Percentiles rank a stretch among this genome's conserved stretches.
Conservation (phyloP, 2,888 invertebrate genomes). For the Amphipoea lucens region DNA sequence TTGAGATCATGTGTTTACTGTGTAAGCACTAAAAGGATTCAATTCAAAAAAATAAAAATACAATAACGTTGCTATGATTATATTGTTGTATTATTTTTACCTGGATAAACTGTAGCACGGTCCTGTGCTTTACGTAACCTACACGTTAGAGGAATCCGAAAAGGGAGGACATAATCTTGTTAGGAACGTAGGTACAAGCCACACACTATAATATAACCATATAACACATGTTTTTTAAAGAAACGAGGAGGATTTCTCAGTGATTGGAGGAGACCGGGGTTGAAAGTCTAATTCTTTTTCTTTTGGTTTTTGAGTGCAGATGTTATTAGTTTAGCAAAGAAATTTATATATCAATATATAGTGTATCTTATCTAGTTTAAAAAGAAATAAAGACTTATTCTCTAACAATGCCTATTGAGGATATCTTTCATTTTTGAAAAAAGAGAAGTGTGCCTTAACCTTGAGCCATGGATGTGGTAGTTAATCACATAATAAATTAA, state of each 20-base stretch:
- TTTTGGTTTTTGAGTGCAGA: neutral
- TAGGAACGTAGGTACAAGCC: neutral
- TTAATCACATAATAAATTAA: neutral
- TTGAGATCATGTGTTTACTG: constrained; percentile 93
- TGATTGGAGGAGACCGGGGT: neutral
- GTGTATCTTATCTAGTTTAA: neutral
- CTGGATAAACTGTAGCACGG: constrained; percentile 19
- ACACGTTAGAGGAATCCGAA: neutral
- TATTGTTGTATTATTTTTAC: constrained; percentile 80
- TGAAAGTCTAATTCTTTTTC: neutral
- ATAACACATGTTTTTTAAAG: neutral
- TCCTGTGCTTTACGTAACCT: neutral
- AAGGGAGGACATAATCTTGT: neutral
- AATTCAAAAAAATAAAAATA: constrained; percentile 91
- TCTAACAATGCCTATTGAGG: neutral
- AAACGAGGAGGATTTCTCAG: neutral
- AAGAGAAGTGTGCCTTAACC: neutral
- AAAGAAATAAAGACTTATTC: neutral
- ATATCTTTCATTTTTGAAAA: neutral
- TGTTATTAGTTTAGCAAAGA: neutral
- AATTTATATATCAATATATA: neutral
- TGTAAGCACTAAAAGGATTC: constrained; percentile 93
- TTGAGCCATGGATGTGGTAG: neutral
- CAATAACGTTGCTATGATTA: constrained; percentile 93
- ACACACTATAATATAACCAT: neutral